Percentiles rank a stretch among this genome's conserved stretches.
Conservation (phyloP, 2,113 vertebrate genomes). For the Malurus cyaneus region DNA sequence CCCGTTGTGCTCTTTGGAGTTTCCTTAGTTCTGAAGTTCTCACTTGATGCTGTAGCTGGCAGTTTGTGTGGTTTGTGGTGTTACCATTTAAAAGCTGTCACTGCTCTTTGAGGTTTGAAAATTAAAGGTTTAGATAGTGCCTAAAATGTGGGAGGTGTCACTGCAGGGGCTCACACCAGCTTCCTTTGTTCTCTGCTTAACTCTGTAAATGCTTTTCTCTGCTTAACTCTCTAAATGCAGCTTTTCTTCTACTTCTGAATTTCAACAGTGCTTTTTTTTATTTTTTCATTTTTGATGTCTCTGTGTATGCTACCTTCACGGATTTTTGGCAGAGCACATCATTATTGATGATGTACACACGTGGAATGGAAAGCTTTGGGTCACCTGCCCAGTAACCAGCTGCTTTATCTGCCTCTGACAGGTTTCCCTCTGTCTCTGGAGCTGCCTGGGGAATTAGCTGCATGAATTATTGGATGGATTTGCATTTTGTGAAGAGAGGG, state of each 20-base stretch:
- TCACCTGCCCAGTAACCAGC: neutral
- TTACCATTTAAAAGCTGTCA: neutral
- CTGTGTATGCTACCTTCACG: neutral
- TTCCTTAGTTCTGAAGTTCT: neutral
- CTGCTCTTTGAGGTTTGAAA: neutral
- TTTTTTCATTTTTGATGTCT: neutral
- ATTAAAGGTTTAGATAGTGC: neutral
- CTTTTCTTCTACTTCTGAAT: neutral
- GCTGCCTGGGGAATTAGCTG: neutral
- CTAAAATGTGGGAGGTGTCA: neutral
- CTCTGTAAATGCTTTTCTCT: neutral
- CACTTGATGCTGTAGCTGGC: neutral
- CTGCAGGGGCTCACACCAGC: neutral
- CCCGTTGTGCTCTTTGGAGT: neutral
- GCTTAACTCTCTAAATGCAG: neutral
- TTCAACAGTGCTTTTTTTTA: neutral
- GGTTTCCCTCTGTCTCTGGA: neutral
- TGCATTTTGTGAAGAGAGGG: neutral
- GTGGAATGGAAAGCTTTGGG: neutral
- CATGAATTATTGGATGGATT: conserved; percentile 10
- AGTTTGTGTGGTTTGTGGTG: neutral
- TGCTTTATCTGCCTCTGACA: neutral
- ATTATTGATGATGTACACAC: neutral
- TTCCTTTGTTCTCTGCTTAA: neutral
- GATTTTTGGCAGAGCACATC: neutral